A percentile compares a stretch with the other conserved stretches of the same genome.
phyloP scores from a whole-genome alignment of 2,888 invertebrate species.

The Julus scandinavius region DNA sequence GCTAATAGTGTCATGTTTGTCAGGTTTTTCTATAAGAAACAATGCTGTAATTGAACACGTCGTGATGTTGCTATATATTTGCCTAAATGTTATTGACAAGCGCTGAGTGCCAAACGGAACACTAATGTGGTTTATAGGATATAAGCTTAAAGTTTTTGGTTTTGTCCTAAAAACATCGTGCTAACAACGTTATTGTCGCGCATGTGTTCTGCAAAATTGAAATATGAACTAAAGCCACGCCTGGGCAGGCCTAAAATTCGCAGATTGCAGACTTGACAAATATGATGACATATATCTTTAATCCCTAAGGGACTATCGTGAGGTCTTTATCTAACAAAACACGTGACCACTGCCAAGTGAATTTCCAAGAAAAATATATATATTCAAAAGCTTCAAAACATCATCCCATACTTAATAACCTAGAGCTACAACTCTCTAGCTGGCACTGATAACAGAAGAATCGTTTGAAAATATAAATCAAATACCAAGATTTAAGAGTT shows the following conservation, averaged over 20 bases:
- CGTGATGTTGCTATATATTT: neutral
- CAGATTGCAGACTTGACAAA: neutral
- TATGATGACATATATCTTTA: neutral
- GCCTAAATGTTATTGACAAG: conserved; percentile 25
- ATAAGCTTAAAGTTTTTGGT: neutral
- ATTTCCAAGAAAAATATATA: neutral
- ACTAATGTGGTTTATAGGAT: neutral
- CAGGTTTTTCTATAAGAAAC: neutral
- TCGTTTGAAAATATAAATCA: conserved; percentile 9
- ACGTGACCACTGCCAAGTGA: neutral
- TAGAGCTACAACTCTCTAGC: no score
- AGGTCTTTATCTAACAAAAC: neutral
- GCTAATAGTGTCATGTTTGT: neutral
- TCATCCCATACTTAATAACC: neutral
- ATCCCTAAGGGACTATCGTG: neutral
- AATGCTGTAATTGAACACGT: neutral
- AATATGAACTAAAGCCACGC: conserved; percentile 22
- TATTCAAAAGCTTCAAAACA: conserved; percentile 3
- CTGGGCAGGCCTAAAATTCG: neutral
- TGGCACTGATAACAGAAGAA: neutral
- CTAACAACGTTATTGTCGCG: conserved; percentile 22
- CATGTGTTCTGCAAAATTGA: neutral
- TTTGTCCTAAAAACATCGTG: neutral
- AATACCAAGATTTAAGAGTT: neutral
- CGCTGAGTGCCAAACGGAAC: neutral